Evolutionary conservation across 2,113 vertebrate species (phyloP).

Genomic region (Perca fluviatilis): DNA sequence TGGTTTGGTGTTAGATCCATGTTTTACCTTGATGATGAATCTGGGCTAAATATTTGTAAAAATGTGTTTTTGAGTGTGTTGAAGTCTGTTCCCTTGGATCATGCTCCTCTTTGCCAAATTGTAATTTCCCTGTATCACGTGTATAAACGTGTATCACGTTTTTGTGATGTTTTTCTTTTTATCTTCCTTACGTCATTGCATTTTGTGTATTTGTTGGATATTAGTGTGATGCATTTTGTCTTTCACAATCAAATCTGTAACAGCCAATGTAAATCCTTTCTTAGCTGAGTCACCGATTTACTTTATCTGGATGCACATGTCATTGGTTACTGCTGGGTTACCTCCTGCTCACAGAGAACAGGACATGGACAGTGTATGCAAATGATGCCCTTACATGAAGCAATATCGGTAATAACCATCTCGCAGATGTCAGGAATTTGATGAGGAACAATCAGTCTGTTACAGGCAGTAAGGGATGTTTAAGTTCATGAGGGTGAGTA

Average conservation of each 20-base stretch:
- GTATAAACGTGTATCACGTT: background rate
- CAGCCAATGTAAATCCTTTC: background rate
- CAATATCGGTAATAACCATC: conserved; percentile 14
- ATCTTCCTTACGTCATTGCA: background rate
- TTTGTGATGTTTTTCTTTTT: background rate
- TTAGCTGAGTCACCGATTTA: conserved; percentile 27
- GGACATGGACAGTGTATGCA: conserved; percentile 25
- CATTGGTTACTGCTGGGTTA: conserved; percentile 13
- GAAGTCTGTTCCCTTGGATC: background rate
- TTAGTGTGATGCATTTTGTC: background rate
- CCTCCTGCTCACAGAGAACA: conserved; percentile 10
- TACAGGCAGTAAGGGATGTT: conserved; percentile 16
- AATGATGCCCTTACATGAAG: conserved; percentile 44
- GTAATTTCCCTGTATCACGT: background rate
- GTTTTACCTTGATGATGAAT: background rate
- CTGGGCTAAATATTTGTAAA: background rate
- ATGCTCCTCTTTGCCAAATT: conserved; percentile 3
- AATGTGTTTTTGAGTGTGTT: background rate
- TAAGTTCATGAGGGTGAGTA: conserved; percentile 31
- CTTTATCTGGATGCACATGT: conserved; percentile 19
- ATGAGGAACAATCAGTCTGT: conserved; percentile 5
- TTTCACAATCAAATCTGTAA: background rate
- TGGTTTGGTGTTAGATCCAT: conserved; percentile 15
- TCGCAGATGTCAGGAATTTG: conserved; percentile 47
- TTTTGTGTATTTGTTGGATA: conserved; percentile 10